A percentile compares a stretch with the other conserved stretches of the same genome.
These are phyloP conservation scores for Seira ritae DNA, from an alignment of 2,888 invertebrate genomes.

Conservation along the genomic window DNA sequence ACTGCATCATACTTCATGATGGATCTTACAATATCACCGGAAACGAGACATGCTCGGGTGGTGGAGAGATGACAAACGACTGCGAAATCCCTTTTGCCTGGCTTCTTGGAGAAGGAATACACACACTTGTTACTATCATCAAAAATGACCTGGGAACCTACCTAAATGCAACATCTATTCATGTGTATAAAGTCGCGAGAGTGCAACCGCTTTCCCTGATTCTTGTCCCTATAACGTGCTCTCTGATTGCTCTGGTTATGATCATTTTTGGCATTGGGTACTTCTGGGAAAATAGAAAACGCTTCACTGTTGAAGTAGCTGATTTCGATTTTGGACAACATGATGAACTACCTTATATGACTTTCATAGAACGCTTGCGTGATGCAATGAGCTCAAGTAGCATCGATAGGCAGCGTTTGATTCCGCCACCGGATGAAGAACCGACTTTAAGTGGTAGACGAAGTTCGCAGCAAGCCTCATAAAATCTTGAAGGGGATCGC, in stretches of 20 bases:
- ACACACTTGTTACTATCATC: conserved; percentile 87
- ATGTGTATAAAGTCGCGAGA: conserved; percentile 88
- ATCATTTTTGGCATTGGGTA: conserved; percentile 92
- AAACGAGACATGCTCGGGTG: conserved; percentile 70
- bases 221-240: conserved; percentile 90
- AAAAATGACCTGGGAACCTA: conserved; percentile 85
- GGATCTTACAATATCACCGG: conserved; percentile 78
- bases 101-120: conserved; percentile 82
- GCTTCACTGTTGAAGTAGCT: conserved; percentile 90
- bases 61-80: conserved; percentile 71
- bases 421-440: conserved; percentile 62
- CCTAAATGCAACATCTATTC: conserved; percentile 84
- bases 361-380: conserved; percentile 87
- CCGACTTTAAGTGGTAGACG: conserved; percentile 47
- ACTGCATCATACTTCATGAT: conserved; percentile 82
- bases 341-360: conserved; percentile 90
- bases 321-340: conserved; percentile 93
- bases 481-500: too few species aligned
- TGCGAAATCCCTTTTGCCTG: conserved; percentile 82
- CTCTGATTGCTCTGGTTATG: conserved; percentile 86
- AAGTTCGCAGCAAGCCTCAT: conserved; percentile 23
- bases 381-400: conserved; percentile 81
- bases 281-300: conserved; percentile 77
- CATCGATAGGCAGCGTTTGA: conserved; percentile 46
- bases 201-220: conserved; percentile 92